Percentiles rank a stretch among this genome's conserved stretches.
Conservation (phyloP, 2,113 vertebrate genomes). For the Haemorhous mexicanus region DNA sequence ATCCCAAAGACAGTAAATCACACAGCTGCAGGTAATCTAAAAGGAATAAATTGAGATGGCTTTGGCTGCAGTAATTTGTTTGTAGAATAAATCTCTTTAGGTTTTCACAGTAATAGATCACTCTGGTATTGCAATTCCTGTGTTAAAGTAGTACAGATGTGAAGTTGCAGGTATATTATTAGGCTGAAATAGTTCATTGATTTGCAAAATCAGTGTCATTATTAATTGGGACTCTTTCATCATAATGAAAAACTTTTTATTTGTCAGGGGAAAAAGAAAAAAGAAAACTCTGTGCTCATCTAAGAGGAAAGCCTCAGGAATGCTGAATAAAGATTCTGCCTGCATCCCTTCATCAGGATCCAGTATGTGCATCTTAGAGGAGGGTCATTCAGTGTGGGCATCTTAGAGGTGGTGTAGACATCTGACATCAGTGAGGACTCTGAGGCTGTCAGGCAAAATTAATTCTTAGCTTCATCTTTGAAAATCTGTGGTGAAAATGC, state of each 20-base stretch:
- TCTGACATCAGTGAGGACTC: background rate
- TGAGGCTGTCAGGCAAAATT: background rate
- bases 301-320: background rate
- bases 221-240: background rate
- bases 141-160: background rate
- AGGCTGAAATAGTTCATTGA: conserved; percentile 8
- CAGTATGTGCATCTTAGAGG: background rate
- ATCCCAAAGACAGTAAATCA: background rate
- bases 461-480: background rate
- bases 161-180: background rate
- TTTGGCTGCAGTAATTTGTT: background rate
- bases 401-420: background rate
- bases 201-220: conserved; percentile 7
- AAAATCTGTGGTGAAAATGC: background rate
- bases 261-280: background rate
- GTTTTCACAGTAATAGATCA: background rate
- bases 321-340: background rate
- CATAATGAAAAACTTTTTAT: background rate
- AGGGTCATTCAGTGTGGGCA: background rate
- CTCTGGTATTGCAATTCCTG: background rate
- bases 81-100: background rate
- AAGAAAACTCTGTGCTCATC: background rate
- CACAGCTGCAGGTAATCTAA: background rate
- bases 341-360: rapidly evolving
- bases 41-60: background rate